Conservation (phyloP, 2,888 invertebrate species). For the Pyrochroa serraticornis region DNA sequence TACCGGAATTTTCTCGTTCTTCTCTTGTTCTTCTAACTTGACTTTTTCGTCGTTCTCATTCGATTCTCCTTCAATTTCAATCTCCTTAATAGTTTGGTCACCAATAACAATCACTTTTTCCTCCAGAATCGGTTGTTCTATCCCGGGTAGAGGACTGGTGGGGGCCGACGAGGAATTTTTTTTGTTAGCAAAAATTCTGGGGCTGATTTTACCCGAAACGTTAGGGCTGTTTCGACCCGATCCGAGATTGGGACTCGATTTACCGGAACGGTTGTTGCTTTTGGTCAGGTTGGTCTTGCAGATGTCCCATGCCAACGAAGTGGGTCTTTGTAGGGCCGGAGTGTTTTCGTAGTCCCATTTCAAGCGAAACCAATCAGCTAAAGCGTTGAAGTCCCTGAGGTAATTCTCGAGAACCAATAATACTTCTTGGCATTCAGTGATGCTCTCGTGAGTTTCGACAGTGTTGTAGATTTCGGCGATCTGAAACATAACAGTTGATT, state of each 20-base stretch:
- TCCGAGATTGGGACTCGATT: slow-evolving; percentile 59
- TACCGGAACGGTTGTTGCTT: slow-evolving; percentile 54
- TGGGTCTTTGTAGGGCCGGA: slow-evolving; percentile 81
- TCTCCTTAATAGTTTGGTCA: neutral
- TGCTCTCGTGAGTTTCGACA: slow-evolving; percentile 92
- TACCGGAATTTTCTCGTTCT: slow-evolving; percentile 2
- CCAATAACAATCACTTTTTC: slow-evolving; percentile 41
- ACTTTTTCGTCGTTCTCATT: slow-evolving; percentile 1
- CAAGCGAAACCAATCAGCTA: slow-evolving; percentile 92
- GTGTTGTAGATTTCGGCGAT: slow-evolving; percentile 95
- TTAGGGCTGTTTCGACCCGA: slow-evolving; percentile 67
- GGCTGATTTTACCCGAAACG: slow-evolving; percentile 66
- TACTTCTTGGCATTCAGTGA: slow-evolving; percentile 95
- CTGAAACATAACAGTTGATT: slow-evolving; percentile 51
- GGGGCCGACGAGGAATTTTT: slow-evolving; percentile 46
- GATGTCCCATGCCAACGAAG: slow-evolving; percentile 94
- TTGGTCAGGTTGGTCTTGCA: slow-evolving; percentile 74
- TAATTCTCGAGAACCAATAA: slow-evolving; percentile 94
- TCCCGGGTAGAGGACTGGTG: slow-evolving; percentile 57
- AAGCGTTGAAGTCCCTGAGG: slow-evolving; percentile 89
- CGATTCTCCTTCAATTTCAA: neutral
- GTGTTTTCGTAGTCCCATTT: slow-evolving; percentile 95
- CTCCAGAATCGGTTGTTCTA: slow-evolving; percentile 56
- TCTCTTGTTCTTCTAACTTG: slow-evolving; percentile 3
- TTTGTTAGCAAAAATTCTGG: slow-evolving; percentile 61